Evolutionary conservation across 2,888 invertebrate species (phyloP).

Genomic region (Sympetrum striolatum): DNA sequence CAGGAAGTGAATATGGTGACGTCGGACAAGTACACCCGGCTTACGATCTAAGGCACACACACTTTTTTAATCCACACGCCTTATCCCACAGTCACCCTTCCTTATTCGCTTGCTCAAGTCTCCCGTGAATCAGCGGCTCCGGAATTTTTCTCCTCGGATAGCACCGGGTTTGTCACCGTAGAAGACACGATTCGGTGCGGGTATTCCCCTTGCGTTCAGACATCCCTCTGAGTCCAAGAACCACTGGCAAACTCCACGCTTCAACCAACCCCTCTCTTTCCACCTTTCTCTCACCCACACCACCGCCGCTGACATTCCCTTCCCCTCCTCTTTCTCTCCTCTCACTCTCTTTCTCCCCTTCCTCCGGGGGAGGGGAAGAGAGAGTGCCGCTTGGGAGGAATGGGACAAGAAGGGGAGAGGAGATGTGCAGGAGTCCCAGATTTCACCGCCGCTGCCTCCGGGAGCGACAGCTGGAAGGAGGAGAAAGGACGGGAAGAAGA

Average conservation of each 20-base stretch:
- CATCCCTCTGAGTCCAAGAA: slow-evolving; percentile 24
- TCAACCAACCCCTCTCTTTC: background rate
- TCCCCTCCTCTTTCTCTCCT: background rate
- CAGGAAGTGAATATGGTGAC: background rate
- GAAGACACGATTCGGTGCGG: background rate
- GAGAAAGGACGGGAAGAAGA: background rate
- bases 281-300: background rate
- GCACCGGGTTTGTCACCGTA: background rate
- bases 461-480: background rate
- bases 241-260: slow-evolving; percentile 29
- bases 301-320: background rate
- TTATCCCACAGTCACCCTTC: background rate
- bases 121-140: background rate
- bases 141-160: background rate
- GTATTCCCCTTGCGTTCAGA: slow-evolving; percentile 21
- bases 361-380: background rate
- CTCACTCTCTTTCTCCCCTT: background rate
- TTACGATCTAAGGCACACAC: background rate
- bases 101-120: background rate
- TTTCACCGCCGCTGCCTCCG: slow-evolving; percentile 37
- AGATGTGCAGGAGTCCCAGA: slow-evolving; percentile 25
- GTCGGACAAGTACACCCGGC: background rate
- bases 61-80: background rate
- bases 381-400: slow-evolving; percentile 31
- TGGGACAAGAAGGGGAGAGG: background rate